A percentile compares a stretch with the other conserved stretches of the same genome.
Evolutionary conservation across 1,140 invertebrate species (phyloP).

Genomic region (Periplaneta americana): DNA sequence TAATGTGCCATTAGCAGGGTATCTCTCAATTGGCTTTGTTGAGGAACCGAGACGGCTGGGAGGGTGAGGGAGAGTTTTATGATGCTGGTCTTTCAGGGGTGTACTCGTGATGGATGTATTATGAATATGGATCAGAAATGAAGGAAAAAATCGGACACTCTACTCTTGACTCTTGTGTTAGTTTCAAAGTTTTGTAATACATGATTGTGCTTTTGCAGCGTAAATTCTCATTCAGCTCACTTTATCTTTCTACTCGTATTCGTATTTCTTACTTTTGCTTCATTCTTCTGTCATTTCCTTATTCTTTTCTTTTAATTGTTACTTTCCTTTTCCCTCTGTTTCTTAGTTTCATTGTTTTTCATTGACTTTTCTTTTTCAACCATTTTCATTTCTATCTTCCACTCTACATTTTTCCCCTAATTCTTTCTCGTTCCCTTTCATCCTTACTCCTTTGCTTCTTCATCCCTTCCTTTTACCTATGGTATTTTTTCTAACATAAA

Average conservation of each 20-base stretch:
- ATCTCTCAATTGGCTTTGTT: constrained; percentile 40
- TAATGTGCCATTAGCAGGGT: constrained; percentile 40
- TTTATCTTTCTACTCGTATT: not conserved
- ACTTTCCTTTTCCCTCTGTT: too few species aligned
- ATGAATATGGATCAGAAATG: not conserved
- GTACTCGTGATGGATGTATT: not conserved
- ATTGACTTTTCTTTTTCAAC: not conserved
- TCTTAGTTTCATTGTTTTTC: too few species aligned
- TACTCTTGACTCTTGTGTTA: too few species aligned
- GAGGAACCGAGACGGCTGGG: constrained; percentile 22
- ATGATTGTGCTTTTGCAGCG: too few species aligned
- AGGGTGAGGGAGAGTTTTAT: constrained; percentile 5
- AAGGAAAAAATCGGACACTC: not conserved
- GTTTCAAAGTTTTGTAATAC: too few species aligned
- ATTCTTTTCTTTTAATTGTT: not conserved
- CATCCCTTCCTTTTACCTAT: not conserved
- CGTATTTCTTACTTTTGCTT: not conserved
- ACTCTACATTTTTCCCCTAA: not conserved
- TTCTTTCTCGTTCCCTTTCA: not conserved
- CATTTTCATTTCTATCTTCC: not conserved
- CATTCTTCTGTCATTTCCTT: too few species aligned
- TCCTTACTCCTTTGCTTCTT: not conserved
- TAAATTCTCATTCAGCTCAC: too few species aligned
- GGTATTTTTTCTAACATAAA: too few species aligned
- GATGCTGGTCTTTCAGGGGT: not conserved